phyloP scores from a whole-genome alignment of 2,888 invertebrate species.

The Microdon myrmicae region DNA sequence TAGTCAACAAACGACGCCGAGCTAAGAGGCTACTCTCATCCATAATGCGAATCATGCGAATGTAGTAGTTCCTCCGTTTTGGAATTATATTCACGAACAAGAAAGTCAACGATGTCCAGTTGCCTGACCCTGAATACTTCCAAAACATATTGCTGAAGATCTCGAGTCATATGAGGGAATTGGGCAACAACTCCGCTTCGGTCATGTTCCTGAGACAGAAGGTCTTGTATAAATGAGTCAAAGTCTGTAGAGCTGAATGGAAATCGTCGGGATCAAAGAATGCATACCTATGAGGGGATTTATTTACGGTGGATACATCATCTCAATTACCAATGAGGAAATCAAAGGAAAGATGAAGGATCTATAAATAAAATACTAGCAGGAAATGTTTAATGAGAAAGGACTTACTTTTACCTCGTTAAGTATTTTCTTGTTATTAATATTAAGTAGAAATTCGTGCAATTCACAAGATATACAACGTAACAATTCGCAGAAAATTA shows the following conservation, averaged over 20 bases:
- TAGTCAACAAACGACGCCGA: slow-evolving; percentile 56
- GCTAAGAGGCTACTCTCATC: slow-evolving; percentile 60
- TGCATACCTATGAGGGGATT: slow-evolving; percentile 62
- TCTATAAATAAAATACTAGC: slow-evolving; percentile 52
- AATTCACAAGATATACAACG: no score
- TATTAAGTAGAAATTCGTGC: slow-evolving; percentile 58
- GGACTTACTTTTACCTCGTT: slow-evolving; percentile 56
- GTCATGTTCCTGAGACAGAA: slow-evolving; percentile 53
- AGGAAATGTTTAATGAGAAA: no score
- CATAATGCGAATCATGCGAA: slow-evolving; percentile 62
- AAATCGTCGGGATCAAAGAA: slow-evolving; percentile 62
- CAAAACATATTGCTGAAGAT: slow-evolving; percentile 58
- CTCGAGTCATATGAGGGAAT: slow-evolving; percentile 57
- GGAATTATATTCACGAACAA: slow-evolving; percentile 56
- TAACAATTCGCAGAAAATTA: no score
- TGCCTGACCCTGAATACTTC: slow-evolving; percentile 57
- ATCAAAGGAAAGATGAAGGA: slow-evolving; percentile 63
- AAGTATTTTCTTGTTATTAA: slow-evolving; percentile 63
- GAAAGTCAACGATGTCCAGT: slow-evolving; percentile 56
- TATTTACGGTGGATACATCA: slow-evolving; percentile 57
- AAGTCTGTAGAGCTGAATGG: slow-evolving; percentile 58
- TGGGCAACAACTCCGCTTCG: slow-evolving; percentile 50
- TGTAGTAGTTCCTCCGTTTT: slow-evolving; percentile 55
- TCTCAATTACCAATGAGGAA: slow-evolving; percentile 60
- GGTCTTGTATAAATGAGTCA: slow-evolving; percentile 59